phyloP scores from a whole-genome alignment of 2,888 invertebrate species.

The Aelia acuminata region DNA sequence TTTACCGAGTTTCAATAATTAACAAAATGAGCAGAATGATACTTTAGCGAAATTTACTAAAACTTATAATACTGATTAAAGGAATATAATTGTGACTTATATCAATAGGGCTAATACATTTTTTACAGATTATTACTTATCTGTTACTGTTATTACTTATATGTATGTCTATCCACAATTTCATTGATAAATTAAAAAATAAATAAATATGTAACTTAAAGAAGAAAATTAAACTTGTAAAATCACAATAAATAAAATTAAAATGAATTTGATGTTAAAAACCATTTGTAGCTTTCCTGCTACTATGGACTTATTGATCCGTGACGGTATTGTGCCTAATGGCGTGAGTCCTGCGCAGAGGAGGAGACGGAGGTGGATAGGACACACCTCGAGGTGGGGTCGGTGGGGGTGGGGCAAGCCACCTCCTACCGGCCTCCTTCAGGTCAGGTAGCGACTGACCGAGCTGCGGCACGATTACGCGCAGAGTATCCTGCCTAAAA shows the following conservation, averaged over 20 bases:
- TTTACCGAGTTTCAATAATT: background rate
- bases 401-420: constrained; percentile 68
- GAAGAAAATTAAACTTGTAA: too few species aligned
- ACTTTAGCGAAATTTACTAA: background rate
- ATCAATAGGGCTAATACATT: background rate
- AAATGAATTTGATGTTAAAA: background rate
- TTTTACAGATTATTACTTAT: too few species aligned
- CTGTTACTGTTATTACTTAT: too few species aligned
- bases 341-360: constrained; percentile 74
- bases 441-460: constrained; percentile 88
- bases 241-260: background rate
- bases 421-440: constrained; percentile 68
- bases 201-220: too few species aligned
- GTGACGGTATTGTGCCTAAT: constrained; percentile 63
- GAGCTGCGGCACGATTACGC: constrained; percentile 68
- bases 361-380: constrained; percentile 86
- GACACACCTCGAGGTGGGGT: constrained; percentile 76
- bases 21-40: background rate
- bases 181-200: background rate
- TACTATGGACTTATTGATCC: constrained; percentile 13
- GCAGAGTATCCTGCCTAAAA: constrained; percentile 61
- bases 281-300: background rate
- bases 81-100: background rate
- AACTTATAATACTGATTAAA: background rate
- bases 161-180: background rate